Conservation (phyloP, 2,113 vertebrate species). For the Gymnobelideus leadbeateri region DNA sequence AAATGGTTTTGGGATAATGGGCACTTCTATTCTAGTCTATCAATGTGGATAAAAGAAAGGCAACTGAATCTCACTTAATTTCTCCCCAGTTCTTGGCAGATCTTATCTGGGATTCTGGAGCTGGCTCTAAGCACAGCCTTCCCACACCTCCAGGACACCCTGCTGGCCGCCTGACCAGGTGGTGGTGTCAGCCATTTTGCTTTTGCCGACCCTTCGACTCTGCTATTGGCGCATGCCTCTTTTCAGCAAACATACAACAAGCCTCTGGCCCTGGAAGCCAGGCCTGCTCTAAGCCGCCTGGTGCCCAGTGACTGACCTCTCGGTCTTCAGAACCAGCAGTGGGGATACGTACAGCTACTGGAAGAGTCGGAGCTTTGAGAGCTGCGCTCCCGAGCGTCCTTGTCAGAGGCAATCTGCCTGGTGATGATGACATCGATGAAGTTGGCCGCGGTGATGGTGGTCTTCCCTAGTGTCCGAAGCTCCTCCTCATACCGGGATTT, state of each 20-base stretch:
- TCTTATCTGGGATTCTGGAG: constrained; percentile 32
- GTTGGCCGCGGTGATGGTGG: constrained; percentile 98
- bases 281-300: constrained; percentile 35
- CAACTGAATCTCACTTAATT: no score
- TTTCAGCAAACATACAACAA: background rate
- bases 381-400: constrained; percentile 94
- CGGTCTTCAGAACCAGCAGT: background rate
- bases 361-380: constrained; percentile 98
- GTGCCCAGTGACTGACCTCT: constrained; percentile 59
- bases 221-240: background rate
- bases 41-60: constrained; percentile 9
- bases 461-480: constrained; percentile 96
- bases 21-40: background rate
- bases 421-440: constrained; percentile 99
- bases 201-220: fast-evolving
- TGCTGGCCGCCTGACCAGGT: no score
- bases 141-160: no score
- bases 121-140: constrained; percentile 1
- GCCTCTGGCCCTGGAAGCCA: background rate
- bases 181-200: no score
- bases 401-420: constrained; percentile 97
- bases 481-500: constrained; percentile 98
- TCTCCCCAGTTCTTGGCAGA: background rate
- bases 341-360: constrained; percentile 92
- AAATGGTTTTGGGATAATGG: background rate